Percentiles rank a stretch among this genome's conserved stretches.
Evolutionary conservation across 92 coral and sea anemone species (phyloP).

Genomic region (Micromussa lordhowensis): DNA sequence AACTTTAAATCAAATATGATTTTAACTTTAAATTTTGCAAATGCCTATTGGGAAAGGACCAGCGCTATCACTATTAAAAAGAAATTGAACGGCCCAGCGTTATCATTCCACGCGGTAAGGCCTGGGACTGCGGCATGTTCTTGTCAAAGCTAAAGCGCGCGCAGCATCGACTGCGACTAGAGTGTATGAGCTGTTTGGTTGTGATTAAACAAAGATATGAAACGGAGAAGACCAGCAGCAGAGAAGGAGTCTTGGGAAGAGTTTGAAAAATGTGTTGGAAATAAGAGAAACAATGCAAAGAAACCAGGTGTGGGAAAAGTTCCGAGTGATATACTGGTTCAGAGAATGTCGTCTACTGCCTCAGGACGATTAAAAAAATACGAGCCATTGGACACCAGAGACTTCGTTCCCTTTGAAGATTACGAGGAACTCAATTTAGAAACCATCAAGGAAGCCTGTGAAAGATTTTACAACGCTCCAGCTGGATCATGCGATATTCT

Average conservation of each 20-base stretch:
- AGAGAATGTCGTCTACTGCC: conserved; percentile 54
- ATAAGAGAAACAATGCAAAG: conserved; percentile 41
- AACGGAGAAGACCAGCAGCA: conserved; percentile 16
- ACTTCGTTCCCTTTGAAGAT: conserved; percentile 57
- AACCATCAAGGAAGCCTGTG: conserved; percentile 61
- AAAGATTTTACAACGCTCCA: conserved; percentile 44
- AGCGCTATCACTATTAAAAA: too few relatives aligned
- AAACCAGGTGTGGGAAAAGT: conserved; percentile 27
- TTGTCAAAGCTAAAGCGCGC: background rate
- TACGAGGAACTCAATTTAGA: conserved; percentile 53
- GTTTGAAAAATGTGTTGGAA: conserved; percentile 67
- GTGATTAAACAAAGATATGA: conserved; percentile 3
- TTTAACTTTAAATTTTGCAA: too few relatives aligned
- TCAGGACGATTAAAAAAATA: conserved; percentile 58
- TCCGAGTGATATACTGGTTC: conserved; percentile 38
- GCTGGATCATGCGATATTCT: conserved; percentile 19
- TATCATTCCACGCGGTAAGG: conserved; percentile 37
- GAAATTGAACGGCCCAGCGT: conserved; percentile 25
- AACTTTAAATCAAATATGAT: too few relatives aligned
- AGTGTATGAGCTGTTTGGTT: background rate
- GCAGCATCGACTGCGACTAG: background rate
- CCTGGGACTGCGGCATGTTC: conserved; percentile 10
- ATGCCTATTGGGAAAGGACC: too few relatives aligned
- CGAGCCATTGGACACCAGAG: conserved; percentile 67
- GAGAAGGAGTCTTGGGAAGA: conserved; percentile 65